These are phyloP conservation scores for Plutella xylostella DNA, from an alignment of 2,888 invertebrate genomes.

Conservation along the genomic window DNA sequence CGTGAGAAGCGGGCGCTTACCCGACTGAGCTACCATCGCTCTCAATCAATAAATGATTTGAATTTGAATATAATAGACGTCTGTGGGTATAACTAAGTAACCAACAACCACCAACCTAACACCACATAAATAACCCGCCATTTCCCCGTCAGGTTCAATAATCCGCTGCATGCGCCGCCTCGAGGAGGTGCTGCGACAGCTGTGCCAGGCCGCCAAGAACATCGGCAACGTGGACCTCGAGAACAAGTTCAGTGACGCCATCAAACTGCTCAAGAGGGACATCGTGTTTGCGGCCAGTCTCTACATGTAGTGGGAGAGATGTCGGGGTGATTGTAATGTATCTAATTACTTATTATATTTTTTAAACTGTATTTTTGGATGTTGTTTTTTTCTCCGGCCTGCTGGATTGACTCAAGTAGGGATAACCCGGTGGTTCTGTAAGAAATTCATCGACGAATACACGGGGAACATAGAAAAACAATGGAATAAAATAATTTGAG, in stretches of 20 bases:
- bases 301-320: slow-evolving; percentile 73
- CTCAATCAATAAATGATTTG: too few species aligned
- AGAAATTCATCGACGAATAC: too few species aligned
- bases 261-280: slow-evolving; percentile 93
- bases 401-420: too few species aligned
- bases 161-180: slow-evolving; percentile 93
- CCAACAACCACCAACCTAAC: too few species aligned
- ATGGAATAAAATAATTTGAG: too few species aligned
- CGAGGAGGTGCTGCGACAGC: slow-evolving; percentile 95
- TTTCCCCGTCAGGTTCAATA: slow-evolving; percentile 58
- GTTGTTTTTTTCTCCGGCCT: neutral
- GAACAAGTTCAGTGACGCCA: slow-evolving; percentile 94
- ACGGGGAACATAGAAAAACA: too few species aligned
- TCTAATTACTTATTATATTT: slow-evolving; percentile 1
- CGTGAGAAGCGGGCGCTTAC: too few species aligned
- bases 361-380: neutral
- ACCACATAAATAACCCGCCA: neutral
- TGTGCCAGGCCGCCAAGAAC: slow-evolving; percentile 95
- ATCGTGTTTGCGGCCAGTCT: slow-evolving; percentile 99
- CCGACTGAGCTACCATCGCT: too few species aligned
- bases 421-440: too few species aligned
- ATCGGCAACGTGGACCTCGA: slow-evolving; percentile 97
- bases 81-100: too few species aligned
- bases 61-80: too few species aligned
- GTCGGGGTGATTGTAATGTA: slow-evolving; percentile 12